A percentile compares a stretch with the other conserved stretches of the same genome.
These are phyloP conservation scores for Harlomillsia oculata DNA, from an alignment of 1,140 invertebrate species.

Conservation along the genomic window DNA sequence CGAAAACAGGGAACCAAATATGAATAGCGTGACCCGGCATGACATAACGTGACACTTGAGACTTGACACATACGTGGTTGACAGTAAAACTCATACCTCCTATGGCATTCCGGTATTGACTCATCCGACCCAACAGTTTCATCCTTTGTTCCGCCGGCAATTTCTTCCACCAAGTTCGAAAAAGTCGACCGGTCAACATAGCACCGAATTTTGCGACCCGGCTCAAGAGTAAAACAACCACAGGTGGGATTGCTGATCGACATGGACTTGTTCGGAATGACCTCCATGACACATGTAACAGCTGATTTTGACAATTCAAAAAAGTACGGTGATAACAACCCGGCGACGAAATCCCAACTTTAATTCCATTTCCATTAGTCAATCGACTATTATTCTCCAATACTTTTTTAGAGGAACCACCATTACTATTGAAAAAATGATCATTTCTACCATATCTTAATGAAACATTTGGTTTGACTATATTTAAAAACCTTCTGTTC, in stretches of 20 bases:
- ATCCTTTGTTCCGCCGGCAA: slow-evolving; percentile 38
- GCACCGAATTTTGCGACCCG: slow-evolving; percentile 39
- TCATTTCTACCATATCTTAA: no score
- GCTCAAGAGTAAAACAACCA: slow-evolving; percentile 38
- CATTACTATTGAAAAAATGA: no score
- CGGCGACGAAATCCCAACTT: no score
- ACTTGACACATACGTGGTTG: neutral
- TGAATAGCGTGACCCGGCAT: neutral
- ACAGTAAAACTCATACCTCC: slow-evolving; percentile 25
- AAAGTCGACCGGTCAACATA: slow-evolving; percentile 39
- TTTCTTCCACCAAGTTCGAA: slow-evolving; percentile 46
- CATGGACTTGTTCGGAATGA: slow-evolving; percentile 35
- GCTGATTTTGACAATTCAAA: no score
- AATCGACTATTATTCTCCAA: no score
- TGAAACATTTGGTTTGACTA: no score
- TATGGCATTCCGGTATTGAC: slow-evolving; percentile 38
- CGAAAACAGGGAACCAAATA: neutral
- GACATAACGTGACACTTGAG: slow-evolving; percentile 1
- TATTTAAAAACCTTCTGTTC: no score
- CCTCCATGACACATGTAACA: neutral
- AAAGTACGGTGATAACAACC: no score
- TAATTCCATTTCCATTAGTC: no score
- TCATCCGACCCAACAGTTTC: slow-evolving; percentile 35
- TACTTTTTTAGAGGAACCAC: no score
- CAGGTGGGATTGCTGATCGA: slow-evolving; percentile 35